Evolutionary conservation across 2,888 invertebrate species (phyloP), one percentile per base, ranked within the genome.

Genomic region (Plagodis pulveraria): DNA sequence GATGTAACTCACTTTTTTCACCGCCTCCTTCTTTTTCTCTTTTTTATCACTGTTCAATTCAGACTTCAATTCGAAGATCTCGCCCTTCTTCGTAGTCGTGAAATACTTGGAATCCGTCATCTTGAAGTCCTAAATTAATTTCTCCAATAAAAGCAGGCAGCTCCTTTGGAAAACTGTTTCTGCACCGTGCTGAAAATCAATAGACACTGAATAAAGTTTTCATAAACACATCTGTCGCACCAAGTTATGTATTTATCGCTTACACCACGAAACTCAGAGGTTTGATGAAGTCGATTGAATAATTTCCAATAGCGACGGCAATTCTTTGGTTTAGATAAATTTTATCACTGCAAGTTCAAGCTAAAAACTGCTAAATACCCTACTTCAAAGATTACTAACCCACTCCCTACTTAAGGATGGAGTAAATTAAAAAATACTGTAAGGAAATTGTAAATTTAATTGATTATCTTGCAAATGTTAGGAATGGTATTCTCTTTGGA

Each of bases 91-190:
- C 66, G 99, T 99, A 66, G 99, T 99, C 7, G 99, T 99, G 87
- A 99, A 99, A 93, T 99, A 99, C 90, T 99, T 99, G 52, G 99
- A 99, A 92, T 99, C 99, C 47, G 99, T 99, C 99, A 99, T 99
- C 68, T 79, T 89, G 71, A 33, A 40, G 54, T 11, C 12, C 56
- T 67, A 71, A 48, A 36, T 34, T 48, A 9, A 6, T 38, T 44
- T 6, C 50, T 56, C 51, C 57, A 47, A 51, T 35, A 42, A 6
- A 7, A 43, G 43, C 60, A 57, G 34, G 49, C 57, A 46, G 36
- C 61, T 43, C n/a, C 10, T 51, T 48, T 11, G 9, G n/a, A 9
- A 42, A 65, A 48, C 43, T 38, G 41, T 52, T 54, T 51, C 41
- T 41, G 55, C 55, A 48, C 56, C 50, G 50, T 63, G 53, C 57